Conservation (phyloP, 2,888 invertebrate genomes). For the Chrysolina haemoptera region DNA sequence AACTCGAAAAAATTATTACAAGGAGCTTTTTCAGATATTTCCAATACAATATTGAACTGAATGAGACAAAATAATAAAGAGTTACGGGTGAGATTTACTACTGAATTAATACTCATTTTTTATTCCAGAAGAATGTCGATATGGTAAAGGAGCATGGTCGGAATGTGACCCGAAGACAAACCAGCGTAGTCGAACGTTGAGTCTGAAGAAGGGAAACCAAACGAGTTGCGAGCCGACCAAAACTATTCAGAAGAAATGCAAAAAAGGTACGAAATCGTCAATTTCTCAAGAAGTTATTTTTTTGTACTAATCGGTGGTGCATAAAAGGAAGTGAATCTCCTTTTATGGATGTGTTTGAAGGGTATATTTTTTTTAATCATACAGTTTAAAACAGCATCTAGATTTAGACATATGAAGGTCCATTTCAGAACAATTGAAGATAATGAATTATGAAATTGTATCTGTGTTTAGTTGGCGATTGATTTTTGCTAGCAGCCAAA, state of each 20-base stretch:
- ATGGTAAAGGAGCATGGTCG: slow-evolving; percentile 89
- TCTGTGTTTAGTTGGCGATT: no score
- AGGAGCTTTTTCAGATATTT: no score
- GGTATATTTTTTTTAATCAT: no score
- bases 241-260: slow-evolving; percentile 92
- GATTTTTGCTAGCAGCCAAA: no score
- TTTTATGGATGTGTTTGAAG: no score
- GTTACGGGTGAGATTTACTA: neutral
- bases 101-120: slow-evolving; percentile 11
- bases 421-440: no score
- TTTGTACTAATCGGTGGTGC: neutral
- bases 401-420: no score
- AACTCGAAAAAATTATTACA: no score
- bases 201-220: slow-evolving; percentile 87
- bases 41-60: no score
- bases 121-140: slow-evolving; percentile 82
- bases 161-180: slow-evolving; percentile 90
- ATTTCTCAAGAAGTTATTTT: slow-evolving; percentile 19
- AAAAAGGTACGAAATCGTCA: slow-evolving; percentile 80
- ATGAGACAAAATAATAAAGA: neutral
- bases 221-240: slow-evolving; percentile 86
- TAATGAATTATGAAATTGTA: no score
- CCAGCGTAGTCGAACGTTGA: slow-evolving; percentile 85
- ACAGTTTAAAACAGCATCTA: no score
- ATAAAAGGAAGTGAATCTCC: no score